Evolutionary conservation across 2,113 vertebrate species (phyloP).

Genomic region (Actenoides hombroni): DNA sequence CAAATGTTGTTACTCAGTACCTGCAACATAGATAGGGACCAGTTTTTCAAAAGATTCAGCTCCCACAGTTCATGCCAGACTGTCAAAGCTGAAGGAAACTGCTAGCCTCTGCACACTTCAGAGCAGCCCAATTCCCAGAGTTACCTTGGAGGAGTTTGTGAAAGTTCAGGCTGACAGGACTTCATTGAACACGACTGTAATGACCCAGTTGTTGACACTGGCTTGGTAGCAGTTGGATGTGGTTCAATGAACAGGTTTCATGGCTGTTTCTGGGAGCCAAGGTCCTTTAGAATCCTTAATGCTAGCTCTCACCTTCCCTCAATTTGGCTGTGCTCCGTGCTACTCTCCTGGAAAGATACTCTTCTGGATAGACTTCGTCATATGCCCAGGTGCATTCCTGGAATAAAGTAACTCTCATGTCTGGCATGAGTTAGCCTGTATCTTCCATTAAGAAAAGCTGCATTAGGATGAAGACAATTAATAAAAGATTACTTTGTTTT

Average conservation of each 20-base stretch:
- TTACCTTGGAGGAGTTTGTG: background rate
- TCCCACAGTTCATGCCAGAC: background rate
- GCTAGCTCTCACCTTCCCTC: background rate
- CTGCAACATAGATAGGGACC: background rate
- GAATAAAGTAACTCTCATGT: accelerated
- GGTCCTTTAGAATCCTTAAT: background rate
- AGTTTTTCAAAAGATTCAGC: background rate
- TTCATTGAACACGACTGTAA: background rate
- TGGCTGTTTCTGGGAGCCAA: background rate
- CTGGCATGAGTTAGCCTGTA: background rate
- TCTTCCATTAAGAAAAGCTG: background rate
- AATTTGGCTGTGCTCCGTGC: accelerated
- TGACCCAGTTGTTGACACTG: background rate
- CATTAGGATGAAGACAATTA: background rate
- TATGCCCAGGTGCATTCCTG: accelerated
- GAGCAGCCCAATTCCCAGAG: background rate
- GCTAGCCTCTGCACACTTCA: accelerated
- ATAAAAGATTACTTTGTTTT: background rate
- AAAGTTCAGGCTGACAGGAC: background rate
- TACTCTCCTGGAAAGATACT: background rate
- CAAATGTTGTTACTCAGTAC: background rate
- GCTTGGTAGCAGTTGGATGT: background rate
- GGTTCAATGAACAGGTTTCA: background rate
- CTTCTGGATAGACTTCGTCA: background rate
- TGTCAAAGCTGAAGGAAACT: background rate